Conservation (phyloP, 2,113 vertebrate genomes). For the Oplegnathus fasciatus region DNA sequence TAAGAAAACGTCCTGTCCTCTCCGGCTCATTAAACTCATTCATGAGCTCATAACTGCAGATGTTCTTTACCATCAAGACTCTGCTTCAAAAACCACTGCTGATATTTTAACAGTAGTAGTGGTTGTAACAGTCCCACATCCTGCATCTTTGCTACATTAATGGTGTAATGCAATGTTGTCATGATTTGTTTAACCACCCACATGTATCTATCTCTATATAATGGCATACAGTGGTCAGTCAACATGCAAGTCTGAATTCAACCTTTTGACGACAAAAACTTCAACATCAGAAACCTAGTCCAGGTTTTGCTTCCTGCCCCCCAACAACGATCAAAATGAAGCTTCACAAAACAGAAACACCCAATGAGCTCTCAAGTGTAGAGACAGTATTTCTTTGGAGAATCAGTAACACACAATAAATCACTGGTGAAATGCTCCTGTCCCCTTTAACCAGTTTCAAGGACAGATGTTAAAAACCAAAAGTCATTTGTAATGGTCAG, state of each 20-base stretch:
- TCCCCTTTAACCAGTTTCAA: constrained; percentile 39
- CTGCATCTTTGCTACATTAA: background rate
- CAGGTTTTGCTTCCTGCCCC: no score
- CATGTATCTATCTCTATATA: background rate
- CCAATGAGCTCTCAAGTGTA: no score
- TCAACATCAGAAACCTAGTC: background rate
- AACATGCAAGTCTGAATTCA: background rate
- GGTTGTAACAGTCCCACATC: background rate
- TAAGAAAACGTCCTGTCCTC: background rate
- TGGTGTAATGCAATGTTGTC: background rate
- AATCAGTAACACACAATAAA: background rate
- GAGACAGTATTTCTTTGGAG: background rate
- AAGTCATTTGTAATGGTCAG: constrained; percentile 5
- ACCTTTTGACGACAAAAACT: no score
- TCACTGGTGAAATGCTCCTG: constrained; percentile 13
- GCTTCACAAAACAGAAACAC: background rate
- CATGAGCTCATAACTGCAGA: no score
- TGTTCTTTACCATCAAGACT: background rate
- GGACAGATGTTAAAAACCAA: constrained; percentile 16
- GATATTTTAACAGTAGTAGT: background rate
- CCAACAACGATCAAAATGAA: background rate
- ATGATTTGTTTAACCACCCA: background rate
- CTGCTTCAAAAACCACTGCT: background rate
- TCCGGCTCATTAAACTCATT: background rate
- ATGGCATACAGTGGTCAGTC: background rate